Conservation (phyloP, 2,797 vertebrate species). For the Sebastes glaucus region DNA sequence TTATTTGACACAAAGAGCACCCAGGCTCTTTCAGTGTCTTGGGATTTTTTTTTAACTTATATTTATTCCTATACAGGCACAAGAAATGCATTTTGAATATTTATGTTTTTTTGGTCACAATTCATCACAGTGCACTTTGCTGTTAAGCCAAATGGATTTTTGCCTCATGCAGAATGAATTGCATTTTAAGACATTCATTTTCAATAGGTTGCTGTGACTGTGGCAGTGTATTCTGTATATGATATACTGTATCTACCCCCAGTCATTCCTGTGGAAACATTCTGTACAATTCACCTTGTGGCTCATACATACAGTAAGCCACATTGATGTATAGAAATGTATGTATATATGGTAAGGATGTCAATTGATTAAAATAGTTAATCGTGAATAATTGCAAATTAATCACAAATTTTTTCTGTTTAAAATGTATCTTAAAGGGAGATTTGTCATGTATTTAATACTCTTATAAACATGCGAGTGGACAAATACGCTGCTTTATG, state of each 20-base stretch:
- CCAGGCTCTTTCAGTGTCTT: background rate
- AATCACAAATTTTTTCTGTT: no score
- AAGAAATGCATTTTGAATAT: background rate
- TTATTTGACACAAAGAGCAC: background rate
- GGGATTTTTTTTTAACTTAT: background rate
- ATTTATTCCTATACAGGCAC: background rate
- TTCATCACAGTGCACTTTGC: background rate
- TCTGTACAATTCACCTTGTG: background rate
- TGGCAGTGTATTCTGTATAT: background rate
- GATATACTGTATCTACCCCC: background rate
- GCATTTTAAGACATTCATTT: background rate
- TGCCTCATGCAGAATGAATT: background rate
- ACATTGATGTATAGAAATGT: background rate
- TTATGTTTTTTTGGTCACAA: background rate
- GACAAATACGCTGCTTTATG: no score
- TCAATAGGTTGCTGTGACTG: background rate
- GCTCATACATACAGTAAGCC: background rate
- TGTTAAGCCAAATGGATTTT: background rate
- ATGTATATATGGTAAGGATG: rapidly evolving
- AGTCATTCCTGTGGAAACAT: background rate
- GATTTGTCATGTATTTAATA: no score
- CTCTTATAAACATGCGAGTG: no score
- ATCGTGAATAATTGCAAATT: no score
- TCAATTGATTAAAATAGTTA: no score
- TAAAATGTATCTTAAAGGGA: no score